phyloP scores from a whole-genome alignment of 2,113 vertebrate species.

The Leptobrachium leishanense region DNA sequence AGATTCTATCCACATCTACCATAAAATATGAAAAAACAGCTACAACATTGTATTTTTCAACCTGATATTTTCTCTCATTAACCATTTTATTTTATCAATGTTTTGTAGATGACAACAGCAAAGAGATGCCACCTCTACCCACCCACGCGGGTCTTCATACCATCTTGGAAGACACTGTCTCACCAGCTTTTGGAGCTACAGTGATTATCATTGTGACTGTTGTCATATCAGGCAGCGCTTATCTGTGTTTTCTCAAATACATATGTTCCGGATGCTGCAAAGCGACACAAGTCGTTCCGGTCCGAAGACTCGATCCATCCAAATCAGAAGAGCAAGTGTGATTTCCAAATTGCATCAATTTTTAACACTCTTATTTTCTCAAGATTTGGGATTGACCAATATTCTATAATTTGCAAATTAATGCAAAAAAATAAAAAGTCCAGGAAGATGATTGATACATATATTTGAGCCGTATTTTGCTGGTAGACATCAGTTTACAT shows the following conservation, averaged over 20 bases:
- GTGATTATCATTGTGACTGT: conserved; percentile 64
- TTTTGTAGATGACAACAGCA: conserved; percentile 47
- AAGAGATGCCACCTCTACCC: conserved; percentile 33
- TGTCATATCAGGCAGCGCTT: conserved; percentile 58
- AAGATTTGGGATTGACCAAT: neutral
- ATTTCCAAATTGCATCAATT: neutral
- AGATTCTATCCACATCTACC: too few relatives aligned
- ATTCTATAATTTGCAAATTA: neutral
- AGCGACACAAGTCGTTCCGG: conserved; percentile 61
- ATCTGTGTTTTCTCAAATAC: conserved; percentile 72
- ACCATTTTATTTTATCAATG: neutral
- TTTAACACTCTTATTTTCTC: too few relatives aligned
- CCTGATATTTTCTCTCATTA: too few relatives aligned
- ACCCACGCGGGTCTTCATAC: conserved; percentile 55
- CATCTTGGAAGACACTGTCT: conserved; percentile 51
- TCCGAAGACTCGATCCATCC: conserved; percentile 53
- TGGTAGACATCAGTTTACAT: neutral
- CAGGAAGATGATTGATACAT: too few relatives aligned
- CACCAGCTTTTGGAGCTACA: conserved; percentile 63
- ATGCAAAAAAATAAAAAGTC: neutral
- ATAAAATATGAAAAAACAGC: too few relatives aligned
- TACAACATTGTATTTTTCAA: too few relatives aligned
- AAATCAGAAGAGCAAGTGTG: conserved; percentile 69
- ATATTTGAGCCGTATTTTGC: too few relatives aligned
- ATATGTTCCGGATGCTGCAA: conserved; percentile 69